Evolutionary conservation across 2,113 vertebrate genomes (phyloP), one percentile per base, ranked within the genome.

Genomic region (Psilopsiagon aurifrons): DNA sequence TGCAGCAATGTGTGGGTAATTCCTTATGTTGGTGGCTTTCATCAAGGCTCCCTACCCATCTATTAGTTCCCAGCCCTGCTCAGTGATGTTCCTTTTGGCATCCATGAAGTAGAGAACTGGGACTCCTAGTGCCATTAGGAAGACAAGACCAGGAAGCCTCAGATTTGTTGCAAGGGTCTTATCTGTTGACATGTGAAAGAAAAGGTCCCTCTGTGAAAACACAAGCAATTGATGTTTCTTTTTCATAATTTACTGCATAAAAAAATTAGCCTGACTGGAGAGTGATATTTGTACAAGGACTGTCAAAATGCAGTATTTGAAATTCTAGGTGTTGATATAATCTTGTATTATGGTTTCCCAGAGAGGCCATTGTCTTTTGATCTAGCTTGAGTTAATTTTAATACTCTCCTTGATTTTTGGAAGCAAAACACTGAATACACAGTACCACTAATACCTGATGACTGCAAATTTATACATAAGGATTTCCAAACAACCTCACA

Each of bases 1-100:
- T 0, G 0, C 5, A 63, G 54, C 7, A 28, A 0, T 10, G 24
- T 55, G 18, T 17, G 16, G 8, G 4, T 41, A 17, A 20, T 6
- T 5, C 27, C 23, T 82, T 31, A 9, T 3, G 6, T 7, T 1
- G 1, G 37, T 71, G 55, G 31, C 55, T 79, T 43, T 57, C 67
- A 31, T 7, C 35, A 49, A 31, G 29, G 10, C 44, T 78, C 44
- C 8, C 17, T 22, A 17, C 28, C 11, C 39, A 43, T 59, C 11
- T 25, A 0, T 8, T 12, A 20, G 7, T 17, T 68, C n/a, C 44
- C 49, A 74, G 59, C 66, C 11, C 28, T 57, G 4, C 13, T 29
- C 39, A 11, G 19, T 23, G 62, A n/a, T 35, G 7, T 2, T 71
- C 11, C 25, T 35, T 43, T 75, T 19, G 51, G 46, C 31, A 64